Conservation (phyloP, 1,140 invertebrate species). For the Probaryconus sp. region DNA sequence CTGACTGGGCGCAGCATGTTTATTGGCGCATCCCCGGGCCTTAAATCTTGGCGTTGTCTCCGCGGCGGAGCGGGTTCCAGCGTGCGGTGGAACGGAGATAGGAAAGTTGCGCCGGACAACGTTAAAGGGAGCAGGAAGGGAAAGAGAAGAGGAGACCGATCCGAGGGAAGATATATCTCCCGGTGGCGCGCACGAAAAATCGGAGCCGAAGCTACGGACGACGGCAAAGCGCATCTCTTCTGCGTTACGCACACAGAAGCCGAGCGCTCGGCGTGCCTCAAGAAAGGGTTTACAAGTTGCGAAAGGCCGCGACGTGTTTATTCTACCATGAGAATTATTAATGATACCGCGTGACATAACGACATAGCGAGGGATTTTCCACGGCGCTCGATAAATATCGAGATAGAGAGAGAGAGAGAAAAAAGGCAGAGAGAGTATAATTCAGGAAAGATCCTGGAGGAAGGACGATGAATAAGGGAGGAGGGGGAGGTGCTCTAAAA, state of each 20-base stretch:
- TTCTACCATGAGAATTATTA: constrained; percentile 59
- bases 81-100: constrained; percentile 53
- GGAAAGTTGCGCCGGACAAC: constrained; percentile 36
- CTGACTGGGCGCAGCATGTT: constrained; percentile 74
- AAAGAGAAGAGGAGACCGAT: constrained; percentile 14
- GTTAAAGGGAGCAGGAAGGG: constrained; percentile 57
- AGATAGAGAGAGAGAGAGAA: constrained; percentile 6
- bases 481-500: no score
- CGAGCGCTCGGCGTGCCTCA: constrained; percentile 58
- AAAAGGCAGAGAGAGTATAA: constrained; percentile 35
- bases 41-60: constrained; percentile 79
- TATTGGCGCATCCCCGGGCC: constrained; percentile 78
- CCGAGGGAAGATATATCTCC: constrained; percentile 54
- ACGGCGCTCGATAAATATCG: constrained; percentile 42
- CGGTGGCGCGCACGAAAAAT: constrained; percentile 41
- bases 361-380: constrained; percentile 37
- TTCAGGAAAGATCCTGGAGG: constrained; percentile 36
- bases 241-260: constrained; percentile 76
- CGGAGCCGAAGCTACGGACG: no score
- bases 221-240: constrained; percentile 63
- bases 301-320: constrained; percentile 57
- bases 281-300: constrained; percentile 45
- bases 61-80: constrained; percentile 73
- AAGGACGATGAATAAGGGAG: not conserved
- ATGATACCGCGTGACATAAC: constrained; percentile 48